Evolutionary conservation across 2,888 invertebrate species (phyloP).

Genomic region (Drosophila peninsularis): DNA sequence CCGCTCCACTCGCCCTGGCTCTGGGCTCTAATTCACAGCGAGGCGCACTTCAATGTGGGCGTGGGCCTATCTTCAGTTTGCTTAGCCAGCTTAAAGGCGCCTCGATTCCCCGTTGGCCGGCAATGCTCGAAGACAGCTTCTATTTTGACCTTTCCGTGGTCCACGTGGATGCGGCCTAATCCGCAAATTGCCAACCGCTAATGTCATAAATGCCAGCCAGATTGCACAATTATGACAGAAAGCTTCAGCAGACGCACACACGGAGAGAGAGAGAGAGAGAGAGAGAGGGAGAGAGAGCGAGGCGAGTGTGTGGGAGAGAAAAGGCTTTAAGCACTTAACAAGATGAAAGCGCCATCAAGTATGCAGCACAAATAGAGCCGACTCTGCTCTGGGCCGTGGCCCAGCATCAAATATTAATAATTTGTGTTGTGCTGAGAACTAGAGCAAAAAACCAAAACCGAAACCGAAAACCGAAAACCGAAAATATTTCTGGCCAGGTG

Average conservation of each 20-base stretch:
- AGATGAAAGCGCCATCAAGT: constrained; percentile 76
- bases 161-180: constrained; percentile 24
- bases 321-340: constrained; percentile 78
- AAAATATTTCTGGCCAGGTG: constrained; percentile 67
- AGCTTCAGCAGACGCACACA: constrained; percentile 37
- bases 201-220: constrained; percentile 67
- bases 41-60: neutral
- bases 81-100: neutral
- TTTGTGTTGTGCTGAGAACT: constrained; percentile 62
- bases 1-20: neutral
- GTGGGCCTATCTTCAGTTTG: neutral
- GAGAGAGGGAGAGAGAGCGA: neutral
- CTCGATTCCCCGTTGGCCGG: neutral
- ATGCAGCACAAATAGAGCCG: constrained; percentile 63
- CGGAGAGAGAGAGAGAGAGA: neutral
- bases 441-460: constrained; percentile 44
- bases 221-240: constrained; percentile 72
- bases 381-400: constrained; percentile 6
- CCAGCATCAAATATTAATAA: constrained; percentile 76
- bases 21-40: neutral
- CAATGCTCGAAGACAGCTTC: constrained; percentile 2
- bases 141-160: constrained; percentile 13
- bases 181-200: constrained; percentile 62
- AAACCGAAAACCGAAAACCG: constrained; percentile 40
- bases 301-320: constrained; percentile 23